Conservation (phyloP, 2,888 invertebrate genomes). For the Campoplex nolae region DNA sequence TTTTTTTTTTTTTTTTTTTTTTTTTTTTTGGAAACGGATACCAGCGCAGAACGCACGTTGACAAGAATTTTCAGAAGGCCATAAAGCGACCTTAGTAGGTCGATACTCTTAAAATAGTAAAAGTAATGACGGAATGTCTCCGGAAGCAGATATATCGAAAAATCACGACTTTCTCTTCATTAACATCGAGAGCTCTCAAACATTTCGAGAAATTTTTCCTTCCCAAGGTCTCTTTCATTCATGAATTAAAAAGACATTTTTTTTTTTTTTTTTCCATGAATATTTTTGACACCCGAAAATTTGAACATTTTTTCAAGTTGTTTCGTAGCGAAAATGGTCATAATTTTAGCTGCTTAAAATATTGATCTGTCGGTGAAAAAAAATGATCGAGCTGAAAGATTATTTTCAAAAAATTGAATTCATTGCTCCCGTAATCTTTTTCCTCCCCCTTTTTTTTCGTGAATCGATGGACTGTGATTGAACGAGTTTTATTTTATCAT, state of each 20-base stretch:
- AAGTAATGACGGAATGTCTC: background rate
- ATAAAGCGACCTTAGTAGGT: conserved; percentile 6
- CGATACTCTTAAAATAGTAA: background rate
- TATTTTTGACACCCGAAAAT: background rate
- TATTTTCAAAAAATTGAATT: background rate
- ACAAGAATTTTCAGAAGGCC: background rate
- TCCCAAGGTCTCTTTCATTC: background rate
- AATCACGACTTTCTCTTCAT: conserved; percentile 22
- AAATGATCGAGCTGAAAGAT: background rate
- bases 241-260: background rate
- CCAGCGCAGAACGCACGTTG: background rate
- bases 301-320: no score
- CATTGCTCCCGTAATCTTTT: background rate
- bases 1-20: background rate
- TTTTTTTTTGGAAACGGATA: no score
- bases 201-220: background rate
- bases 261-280: background rate
- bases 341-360: no score
- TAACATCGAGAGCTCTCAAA: background rate
- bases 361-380: no score
- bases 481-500: background rate
- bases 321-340: no score
- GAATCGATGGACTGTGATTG: no score
- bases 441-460: no score
- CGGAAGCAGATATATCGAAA: background rate